Evolutionary conservation across 2,888 invertebrate species (phyloP).

Genomic region (Mesorhabditis spiculigera): DNA sequence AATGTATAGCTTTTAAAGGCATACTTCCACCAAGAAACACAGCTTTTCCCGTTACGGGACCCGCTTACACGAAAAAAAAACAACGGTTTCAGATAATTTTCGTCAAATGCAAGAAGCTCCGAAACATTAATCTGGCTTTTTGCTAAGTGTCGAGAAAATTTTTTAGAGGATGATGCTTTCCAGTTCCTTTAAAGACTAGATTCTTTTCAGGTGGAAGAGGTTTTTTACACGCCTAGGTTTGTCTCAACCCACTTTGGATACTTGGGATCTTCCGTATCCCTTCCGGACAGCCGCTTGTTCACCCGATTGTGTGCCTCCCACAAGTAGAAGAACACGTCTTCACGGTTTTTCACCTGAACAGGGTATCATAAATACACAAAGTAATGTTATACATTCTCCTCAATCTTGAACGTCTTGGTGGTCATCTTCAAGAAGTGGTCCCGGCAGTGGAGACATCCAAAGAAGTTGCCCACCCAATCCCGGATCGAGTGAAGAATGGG

Average conservation of each 20-base stretch:
- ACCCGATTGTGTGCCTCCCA: slow-evolving; percentile 90
- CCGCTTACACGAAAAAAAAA: no score
- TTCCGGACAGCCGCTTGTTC: slow-evolving; percentile 80
- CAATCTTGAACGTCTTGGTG: slow-evolving; percentile 59
- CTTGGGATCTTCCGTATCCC: slow-evolving; percentile 72
- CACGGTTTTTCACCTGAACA: slow-evolving; percentile 42
- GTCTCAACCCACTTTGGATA: slow-evolving; percentile 76
- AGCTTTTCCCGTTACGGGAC: no score
- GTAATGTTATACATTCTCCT: slow-evolving; percentile 38
- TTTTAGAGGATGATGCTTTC: no score
- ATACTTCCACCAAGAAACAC: no score
- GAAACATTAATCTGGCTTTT: no score
- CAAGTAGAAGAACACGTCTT: slow-evolving; percentile 54
- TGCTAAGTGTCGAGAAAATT: neutral
- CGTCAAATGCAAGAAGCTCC: no score
- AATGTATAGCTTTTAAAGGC: no score
- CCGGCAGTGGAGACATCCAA: slow-evolving; percentile 85
- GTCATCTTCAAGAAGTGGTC: slow-evolving; percentile 87
- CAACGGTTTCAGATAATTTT: no score
- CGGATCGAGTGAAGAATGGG: slow-evolving; percentile 78
- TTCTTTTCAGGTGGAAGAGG: no score
- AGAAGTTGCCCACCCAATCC: slow-evolving; percentile 86
- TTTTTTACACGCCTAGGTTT: no score
- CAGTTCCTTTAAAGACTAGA: no score
- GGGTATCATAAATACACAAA: neutral